These are phyloP conservation scores for Drosophila athabasca DNA, from an alignment of 1,140 invertebrate species.

Conservation along the genomic window DNA sequence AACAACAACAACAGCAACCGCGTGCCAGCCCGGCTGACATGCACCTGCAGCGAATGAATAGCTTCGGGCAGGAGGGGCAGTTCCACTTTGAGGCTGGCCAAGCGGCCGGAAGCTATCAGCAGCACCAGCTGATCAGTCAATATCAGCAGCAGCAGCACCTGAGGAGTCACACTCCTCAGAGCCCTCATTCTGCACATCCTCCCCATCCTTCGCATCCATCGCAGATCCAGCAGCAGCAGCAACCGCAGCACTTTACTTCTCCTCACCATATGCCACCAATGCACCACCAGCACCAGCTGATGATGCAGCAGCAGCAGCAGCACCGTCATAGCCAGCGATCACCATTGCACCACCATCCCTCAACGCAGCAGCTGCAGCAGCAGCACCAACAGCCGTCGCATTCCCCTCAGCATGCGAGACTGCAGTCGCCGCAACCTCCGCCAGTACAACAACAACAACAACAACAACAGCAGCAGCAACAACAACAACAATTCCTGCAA, in stretches of 20 bases:
- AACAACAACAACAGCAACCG: constrained; percentile 39
- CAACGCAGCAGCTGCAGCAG: constrained; percentile 56
- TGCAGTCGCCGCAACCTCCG: constrained; percentile 74
- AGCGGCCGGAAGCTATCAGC: constrained; percentile 63
- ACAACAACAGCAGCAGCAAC: constrained; percentile 36
- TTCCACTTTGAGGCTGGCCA: constrained; percentile 74
- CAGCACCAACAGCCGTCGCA: constrained; percentile 70
- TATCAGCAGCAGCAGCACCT: constrained; percentile 73
- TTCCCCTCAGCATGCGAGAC: constrained; percentile 59
- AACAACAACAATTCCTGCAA: constrained; percentile 64
- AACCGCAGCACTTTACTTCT: constrained; percentile 69
- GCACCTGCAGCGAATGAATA: constrained; percentile 74
- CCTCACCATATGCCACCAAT: constrained; percentile 75
- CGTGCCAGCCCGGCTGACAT: constrained; percentile 55
- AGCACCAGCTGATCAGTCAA: constrained; percentile 72
- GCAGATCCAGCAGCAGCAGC: constrained; percentile 68
- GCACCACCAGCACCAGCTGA: constrained; percentile 75
- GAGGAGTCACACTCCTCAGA: constrained; percentile 79
- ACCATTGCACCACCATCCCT: constrained; percentile 61
- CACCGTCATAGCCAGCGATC: constrained; percentile 72
- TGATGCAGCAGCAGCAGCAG: constrained; percentile 70
- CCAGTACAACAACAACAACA: constrained; percentile 61
- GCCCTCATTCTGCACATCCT: constrained; percentile 58
- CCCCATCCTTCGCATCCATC: constrained; percentile 57
- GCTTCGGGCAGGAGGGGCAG: constrained; percentile 73